Evolutionary conservation across 1,140 invertebrate species (phyloP).

Genomic region (Parapsyche elsis): DNA sequence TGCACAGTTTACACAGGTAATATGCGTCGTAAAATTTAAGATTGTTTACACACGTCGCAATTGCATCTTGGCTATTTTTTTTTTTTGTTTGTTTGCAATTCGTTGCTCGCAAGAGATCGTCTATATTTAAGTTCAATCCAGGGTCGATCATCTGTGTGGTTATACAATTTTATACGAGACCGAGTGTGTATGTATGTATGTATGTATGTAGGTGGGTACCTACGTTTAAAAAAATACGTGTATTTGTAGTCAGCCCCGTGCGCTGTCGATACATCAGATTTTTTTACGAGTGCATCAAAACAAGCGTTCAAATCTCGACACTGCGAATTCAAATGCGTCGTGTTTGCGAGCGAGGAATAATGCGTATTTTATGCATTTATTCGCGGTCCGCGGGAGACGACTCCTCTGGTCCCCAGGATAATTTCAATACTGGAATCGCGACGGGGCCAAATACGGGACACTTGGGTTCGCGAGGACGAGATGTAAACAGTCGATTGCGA

Average conservation of each 20-base stretch:
- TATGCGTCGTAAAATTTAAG: no score
- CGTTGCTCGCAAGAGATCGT: no score
- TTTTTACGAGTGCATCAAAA: not conserved
- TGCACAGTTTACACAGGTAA: no score
- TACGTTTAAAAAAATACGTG: no score
- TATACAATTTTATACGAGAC: no score
- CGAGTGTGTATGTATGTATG: no score
- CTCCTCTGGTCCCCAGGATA: not conserved
- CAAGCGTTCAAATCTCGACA: not conserved
- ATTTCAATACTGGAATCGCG: slow-evolving; percentile 43
- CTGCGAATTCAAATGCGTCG: not conserved
- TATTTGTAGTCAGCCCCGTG: not conserved
- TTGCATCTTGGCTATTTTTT: no score
- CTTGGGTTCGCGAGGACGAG: not conserved
- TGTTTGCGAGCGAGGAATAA: not conserved
- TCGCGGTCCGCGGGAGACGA: not conserved
- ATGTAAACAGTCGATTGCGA: slow-evolving; percentile 51
- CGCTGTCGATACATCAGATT: not conserved
- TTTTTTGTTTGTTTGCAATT: no score
- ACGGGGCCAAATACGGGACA: slow-evolving; percentile 38
- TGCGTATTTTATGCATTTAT: slow-evolving; percentile 43
- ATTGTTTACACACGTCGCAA: no score
- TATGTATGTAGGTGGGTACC: no score
- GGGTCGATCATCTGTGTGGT: no score
- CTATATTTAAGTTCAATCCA: no score